Conservation (phyloP, 2,113 vertebrate species). For the Eretmochelys imbricata region DNA sequence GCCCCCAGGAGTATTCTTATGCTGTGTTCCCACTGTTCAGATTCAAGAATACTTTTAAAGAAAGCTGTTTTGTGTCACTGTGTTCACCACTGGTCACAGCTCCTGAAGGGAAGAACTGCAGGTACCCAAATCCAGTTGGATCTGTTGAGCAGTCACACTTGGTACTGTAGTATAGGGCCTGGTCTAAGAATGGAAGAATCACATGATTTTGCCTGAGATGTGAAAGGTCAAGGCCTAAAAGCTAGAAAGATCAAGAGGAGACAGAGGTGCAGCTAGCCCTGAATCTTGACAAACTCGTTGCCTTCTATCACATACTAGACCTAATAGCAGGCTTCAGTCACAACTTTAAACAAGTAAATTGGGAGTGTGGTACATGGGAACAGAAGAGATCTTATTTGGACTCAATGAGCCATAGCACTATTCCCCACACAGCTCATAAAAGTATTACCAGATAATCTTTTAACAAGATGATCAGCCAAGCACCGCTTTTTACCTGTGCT, state of each 20-base stretch:
- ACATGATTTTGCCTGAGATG: background rate
- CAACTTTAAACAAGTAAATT: background rate
- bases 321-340: background rate
- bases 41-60: no score
- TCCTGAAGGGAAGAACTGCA: background rate
- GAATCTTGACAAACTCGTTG: background rate
- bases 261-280: background rate
- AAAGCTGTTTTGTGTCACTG: no score
- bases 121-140: background rate
- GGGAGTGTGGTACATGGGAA: background rate
- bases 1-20: no score
- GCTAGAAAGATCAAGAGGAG: background rate
- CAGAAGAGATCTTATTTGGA: background rate
- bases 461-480: conserved; percentile 9
- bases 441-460: background rate
- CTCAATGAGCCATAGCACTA: background rate
- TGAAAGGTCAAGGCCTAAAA: background rate
- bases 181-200: background rate
- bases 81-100: no score
- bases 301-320: background rate
- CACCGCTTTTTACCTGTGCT: conserved; percentile 69
- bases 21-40: no score
- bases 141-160: background rate
- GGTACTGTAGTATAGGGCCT: background rate
- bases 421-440: background rate